Evolutionary conservation across 2,113 vertebrate genomes (phyloP).

Genomic region (Herpailurus yagouaroundi): DNA sequence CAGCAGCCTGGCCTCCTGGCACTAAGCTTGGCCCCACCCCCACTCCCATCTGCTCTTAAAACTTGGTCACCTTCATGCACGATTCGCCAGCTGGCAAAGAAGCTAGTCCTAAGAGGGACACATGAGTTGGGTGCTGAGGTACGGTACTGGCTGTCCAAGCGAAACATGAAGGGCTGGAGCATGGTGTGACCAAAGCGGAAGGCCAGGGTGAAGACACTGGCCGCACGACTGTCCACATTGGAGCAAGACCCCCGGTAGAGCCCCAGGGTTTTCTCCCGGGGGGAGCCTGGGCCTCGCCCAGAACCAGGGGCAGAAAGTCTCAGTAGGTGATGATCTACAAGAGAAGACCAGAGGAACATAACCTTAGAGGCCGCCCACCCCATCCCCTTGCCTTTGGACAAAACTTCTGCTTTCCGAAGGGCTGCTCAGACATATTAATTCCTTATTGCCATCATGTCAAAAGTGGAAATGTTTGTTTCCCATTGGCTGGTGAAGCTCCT

Average conservation of each 20-base stretch:
- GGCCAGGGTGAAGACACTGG: constrained; percentile 91
- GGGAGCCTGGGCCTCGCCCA: constrained; percentile 74
- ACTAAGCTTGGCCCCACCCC: background rate
- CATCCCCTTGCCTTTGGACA: background rate
- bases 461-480: background rate
- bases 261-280: constrained; percentile 73
- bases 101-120: constrained; percentile 85
- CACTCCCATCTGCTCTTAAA: background rate
- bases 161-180: constrained; percentile 87
- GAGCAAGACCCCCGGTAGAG: constrained; percentile 86
- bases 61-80: constrained; percentile 86
- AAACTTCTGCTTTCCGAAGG: background rate
- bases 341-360: background rate
- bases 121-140: constrained; percentile 79
- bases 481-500: background rate
- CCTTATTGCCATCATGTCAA: background rate
- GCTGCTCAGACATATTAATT: background rate
- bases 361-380: background rate
- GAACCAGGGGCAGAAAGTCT: constrained; percentile 88
- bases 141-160: constrained; percentile 84
- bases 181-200: constrained; percentile 90
- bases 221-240: constrained; percentile 85
- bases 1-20: background rate
- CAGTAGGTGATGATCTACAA: constrained; percentile 88
- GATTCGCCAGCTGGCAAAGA: constrained; percentile 90